A percentile compares a stretch with the other conserved stretches of the same genome.
Evolutionary conservation across 2,888 invertebrate species (phyloP).

Genomic region (Orthosia gothica): DNA sequence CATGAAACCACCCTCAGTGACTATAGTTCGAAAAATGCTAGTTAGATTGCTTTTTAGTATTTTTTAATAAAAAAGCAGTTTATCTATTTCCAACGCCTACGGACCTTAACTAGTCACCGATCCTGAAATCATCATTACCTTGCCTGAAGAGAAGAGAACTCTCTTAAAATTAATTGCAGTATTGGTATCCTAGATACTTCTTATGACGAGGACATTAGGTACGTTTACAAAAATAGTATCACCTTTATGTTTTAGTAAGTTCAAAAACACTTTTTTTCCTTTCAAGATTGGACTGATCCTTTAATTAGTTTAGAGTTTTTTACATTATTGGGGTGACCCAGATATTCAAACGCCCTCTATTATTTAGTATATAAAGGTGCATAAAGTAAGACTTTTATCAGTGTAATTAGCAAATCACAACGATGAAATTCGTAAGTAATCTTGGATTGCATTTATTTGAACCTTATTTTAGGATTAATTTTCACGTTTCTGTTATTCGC

Average conservation of each 20-base stretch:
- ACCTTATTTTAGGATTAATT: not conserved
- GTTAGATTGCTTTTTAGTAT: too few species aligned
- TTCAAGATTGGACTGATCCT: not conserved
- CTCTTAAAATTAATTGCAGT: not conserved
- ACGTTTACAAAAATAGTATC: not conserved
- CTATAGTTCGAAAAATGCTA: too few species aligned
- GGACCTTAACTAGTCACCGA: too few species aligned
- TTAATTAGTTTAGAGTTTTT: not conserved
- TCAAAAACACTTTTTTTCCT: not conserved
- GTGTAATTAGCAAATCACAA: slow-evolving; percentile 5
- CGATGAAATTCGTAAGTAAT: slow-evolving; percentile 42
- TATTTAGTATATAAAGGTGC: slow-evolving; percentile 28
- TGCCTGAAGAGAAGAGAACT: not conserved
- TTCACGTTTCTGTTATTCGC: not conserved
- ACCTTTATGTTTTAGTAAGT: slow-evolving; percentile 1
- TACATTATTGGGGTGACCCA: not conserved
- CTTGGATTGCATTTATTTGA: not conserved
- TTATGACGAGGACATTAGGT: not conserved
- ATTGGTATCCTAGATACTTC: too few species aligned
- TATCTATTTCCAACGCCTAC: too few species aligned
- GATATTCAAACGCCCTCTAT: not conserved
- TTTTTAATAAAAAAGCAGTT: too few species aligned
- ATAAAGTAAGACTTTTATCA: slow-evolving; percentile 3
- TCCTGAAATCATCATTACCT: too few species aligned
- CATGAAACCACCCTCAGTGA: too few species aligned